Evolutionary conservation across 2,797 vertebrate genomes (phyloP), one percentile per base, ranked within the genome.

Genomic region (Chaunax sp.): DNA sequence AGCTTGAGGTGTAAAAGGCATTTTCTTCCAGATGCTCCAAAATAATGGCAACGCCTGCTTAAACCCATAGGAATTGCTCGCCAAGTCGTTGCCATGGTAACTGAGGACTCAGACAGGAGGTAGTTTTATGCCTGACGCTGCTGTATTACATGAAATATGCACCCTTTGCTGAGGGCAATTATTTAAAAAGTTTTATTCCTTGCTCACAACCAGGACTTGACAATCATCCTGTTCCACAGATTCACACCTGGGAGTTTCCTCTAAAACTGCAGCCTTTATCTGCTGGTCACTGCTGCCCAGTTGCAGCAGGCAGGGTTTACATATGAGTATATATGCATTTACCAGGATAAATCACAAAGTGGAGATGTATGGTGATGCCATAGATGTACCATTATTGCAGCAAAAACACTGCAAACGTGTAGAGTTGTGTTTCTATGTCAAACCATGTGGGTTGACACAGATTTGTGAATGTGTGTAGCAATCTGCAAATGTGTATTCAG

Each of bases 1-100:
- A 64, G 46, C 58, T 64, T 55, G 22, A 69, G 61, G 68, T 67
- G 51, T 49, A 51, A 70, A 44, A 19, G 18, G 22, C 23, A 11
- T 28, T 25, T 60, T 28, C 52, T 20, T 19, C 12, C 11, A 64
- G 23, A 37, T 14, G 37, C 53, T 52, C 61, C 47, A 47, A 67
- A 76, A 77, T 74, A 76, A 74, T 62, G 54, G 65, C 19, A 40
- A 5, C 1, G 9, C 23, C 54, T 52, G 59, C 43, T 45, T 26
- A 20, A 35, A 33, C 61, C 56, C 37, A 2, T 43, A 64, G 75
- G 62, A 68, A 75, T 60, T 70, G 55, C 52, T 47, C 69, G 46
- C 58, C 12, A 38, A 79, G 50, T 23, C 0, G 47, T 80, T 78
- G 55, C 67, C 41, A 62, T 72, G 67, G 82, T 60, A 77, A 81